Conservation (phyloP, 2,888 invertebrate species). For the Ectemnius cavifrons region DNA sequence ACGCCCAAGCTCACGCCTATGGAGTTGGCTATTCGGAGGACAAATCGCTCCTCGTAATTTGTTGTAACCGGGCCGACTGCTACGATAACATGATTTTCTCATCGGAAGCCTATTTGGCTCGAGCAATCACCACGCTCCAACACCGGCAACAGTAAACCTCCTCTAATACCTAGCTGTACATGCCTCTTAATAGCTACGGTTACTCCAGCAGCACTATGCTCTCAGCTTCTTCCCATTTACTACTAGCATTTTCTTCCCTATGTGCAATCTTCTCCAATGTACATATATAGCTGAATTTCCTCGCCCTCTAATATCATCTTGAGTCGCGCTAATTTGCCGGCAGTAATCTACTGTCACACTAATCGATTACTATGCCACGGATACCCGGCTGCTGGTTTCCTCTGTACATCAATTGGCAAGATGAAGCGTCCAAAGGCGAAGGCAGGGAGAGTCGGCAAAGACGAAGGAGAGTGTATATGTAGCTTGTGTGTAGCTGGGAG, state of each 20-base stretch:
- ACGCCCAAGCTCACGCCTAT: background rate
- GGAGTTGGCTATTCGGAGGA: slow-evolving; percentile 34
- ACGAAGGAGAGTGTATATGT: slow-evolving; percentile 31
- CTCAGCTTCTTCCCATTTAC: slow-evolving; percentile 48
- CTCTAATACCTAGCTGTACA: slow-evolving; percentile 47
- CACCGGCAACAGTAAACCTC: slow-evolving; percentile 39
- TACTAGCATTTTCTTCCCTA: slow-evolving; percentile 49
- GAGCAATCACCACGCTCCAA: slow-evolving; percentile 45
- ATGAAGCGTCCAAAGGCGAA: slow-evolving; percentile 14
- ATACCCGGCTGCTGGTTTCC: slow-evolving; percentile 19
- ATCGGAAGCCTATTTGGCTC: slow-evolving; percentile 40
- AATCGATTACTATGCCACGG: slow-evolving; percentile 65
- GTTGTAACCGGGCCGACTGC: slow-evolving; percentile 25
- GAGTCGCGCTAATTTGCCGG: slow-evolving; percentile 73
- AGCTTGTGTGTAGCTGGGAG: slow-evolving; percentile 9
- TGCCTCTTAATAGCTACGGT: slow-evolving; percentile 53
- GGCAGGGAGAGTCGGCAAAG: slow-evolving; percentile 2
- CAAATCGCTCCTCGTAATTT: slow-evolving; percentile 31
- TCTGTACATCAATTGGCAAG: slow-evolving; percentile 24
- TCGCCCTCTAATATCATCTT: slow-evolving; percentile 70
- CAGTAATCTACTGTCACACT: slow-evolving; percentile 68
- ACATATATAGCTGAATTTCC: slow-evolving; percentile 45
- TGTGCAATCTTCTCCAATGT: background rate
- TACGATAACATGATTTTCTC: slow-evolving; percentile 50
- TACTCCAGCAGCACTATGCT: slow-evolving; percentile 23